phyloP scores from a whole-genome alignment of 2,888 invertebrate species.

The Lasius fuliginosus region DNA sequence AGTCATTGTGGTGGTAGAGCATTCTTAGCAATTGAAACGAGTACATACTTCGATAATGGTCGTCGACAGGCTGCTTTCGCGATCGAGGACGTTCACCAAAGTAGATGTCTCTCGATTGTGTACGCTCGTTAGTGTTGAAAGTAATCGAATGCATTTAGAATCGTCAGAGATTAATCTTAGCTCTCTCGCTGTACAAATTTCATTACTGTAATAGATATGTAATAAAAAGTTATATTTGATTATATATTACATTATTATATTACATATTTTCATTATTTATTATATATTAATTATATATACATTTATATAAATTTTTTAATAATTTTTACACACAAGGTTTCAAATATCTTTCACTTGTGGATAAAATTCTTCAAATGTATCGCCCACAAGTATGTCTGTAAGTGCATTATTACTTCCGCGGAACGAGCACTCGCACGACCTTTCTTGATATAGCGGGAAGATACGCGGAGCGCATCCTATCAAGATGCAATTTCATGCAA shows the following conservation, averaged over 20 bases:
- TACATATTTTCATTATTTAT: neutral
- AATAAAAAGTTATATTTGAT: neutral
- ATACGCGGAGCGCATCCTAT: conserved; percentile 5
- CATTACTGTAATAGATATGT: neutral
- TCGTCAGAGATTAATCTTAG: neutral
- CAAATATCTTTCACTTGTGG: neutral
- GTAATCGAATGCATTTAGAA: neutral
- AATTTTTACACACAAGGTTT: neutral
- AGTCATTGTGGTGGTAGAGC: conserved; percentile 13
- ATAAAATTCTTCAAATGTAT: neutral
- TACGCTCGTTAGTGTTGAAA: neutral
- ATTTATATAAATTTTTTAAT: neutral
- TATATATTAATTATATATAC: neutral
- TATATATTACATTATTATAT: neutral
- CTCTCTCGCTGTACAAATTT: neutral
- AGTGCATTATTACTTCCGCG: conserved; percentile 33
- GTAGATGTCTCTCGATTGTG: neutral
- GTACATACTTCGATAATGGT: conserved; percentile 17
- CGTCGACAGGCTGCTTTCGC: conserved; percentile 15
- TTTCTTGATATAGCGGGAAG: conserved; percentile 28
- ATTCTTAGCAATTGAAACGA: conserved; percentile 39
- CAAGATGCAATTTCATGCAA: conserved; percentile 49
- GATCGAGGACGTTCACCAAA: conserved; percentile 21
- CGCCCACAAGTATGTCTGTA: neutral
- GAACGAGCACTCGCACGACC: conserved; percentile 9